Evolutionary conservation across 2,113 vertebrate species (phyloP).

Genomic region (Calyptommatus sinebrachiatus): DNA sequence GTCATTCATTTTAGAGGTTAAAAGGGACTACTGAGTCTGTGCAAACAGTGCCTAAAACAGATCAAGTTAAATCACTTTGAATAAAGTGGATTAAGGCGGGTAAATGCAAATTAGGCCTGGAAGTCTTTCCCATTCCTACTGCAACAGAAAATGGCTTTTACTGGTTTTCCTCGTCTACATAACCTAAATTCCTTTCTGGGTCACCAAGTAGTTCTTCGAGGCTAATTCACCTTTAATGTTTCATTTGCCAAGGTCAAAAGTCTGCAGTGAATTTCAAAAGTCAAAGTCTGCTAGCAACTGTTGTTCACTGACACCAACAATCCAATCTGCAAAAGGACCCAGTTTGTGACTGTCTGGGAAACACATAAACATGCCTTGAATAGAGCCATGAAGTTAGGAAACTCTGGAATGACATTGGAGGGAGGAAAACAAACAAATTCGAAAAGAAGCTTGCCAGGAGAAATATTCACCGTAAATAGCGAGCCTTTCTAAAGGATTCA

Average conservation of each 20-base stretch:
- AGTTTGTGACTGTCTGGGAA: conserved; percentile 36
- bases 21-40: too few species aligned
- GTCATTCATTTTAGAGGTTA: too few species aligned
- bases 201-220: neutral
- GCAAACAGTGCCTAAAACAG: too few species aligned
- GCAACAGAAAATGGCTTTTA: neutral
- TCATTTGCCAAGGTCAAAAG: too few species aligned
- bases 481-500: conserved; percentile 45
- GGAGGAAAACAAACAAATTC: conserved; percentile 14
- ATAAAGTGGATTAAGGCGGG: too few species aligned
- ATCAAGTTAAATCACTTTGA: too few species aligned
- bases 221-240: neutral
- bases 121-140: neutral
- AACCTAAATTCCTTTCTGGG: neutral
- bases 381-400: conserved; percentile 41
- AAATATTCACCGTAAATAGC: neutral
- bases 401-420: conserved; percentile 24
- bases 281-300: neutral
- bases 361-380: conserved; percentile 43
- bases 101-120: neutral
- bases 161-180: neutral
- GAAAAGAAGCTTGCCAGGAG: neutral
- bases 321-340: neutral
- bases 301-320: too few species aligned
- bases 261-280: neutral